Conservation (phyloP, 2,888 invertebrate genomes). For the Brachyopa scutellaris region DNA sequence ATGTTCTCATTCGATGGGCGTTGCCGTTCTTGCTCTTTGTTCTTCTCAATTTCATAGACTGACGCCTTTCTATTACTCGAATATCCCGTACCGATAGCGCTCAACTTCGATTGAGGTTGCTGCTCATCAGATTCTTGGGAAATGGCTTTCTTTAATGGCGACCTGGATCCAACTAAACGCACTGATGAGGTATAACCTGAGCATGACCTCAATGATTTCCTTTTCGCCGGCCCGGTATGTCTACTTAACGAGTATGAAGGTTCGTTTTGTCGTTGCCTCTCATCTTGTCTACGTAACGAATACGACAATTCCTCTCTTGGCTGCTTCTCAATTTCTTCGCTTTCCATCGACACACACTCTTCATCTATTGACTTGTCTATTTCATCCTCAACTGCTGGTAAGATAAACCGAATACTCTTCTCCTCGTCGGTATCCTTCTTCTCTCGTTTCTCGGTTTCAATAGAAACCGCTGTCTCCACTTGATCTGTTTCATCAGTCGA, state of each 20-base stretch:
- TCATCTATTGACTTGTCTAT: constrained; percentile 29
- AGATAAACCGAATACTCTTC: constrained; percentile 74
- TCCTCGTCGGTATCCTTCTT: constrained; percentile 68
- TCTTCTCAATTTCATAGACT: too few species aligned
- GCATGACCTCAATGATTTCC: constrained; percentile 38
- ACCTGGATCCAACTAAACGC: neutral
- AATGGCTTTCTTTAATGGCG: neutral
- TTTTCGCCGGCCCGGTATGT: constrained; percentile 22
- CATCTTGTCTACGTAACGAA: neutral
- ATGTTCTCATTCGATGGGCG: neutral
- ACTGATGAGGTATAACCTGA: neutral
- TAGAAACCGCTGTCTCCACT: neutral
- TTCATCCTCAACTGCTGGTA: constrained; percentile 66
- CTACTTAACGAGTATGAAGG: neutral
- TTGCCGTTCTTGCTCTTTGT: too few species aligned
- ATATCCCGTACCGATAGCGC: neutral
- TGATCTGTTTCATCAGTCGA: constrained; percentile 13
- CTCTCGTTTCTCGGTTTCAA: constrained; percentile 20
- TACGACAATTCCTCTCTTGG: neutral
- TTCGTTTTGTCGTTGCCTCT: too few species aligned
- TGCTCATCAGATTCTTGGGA: neutral
- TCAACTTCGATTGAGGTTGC: neutral
- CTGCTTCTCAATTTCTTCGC: constrained; percentile 30
- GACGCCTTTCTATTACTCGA: too few species aligned
- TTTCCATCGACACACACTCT: constrained; percentile 15